Evolutionary conservation across 2,888 invertebrate species (phyloP), one percentile per base, ranked within the genome.

Genomic region (Julus scanicus): DNA sequence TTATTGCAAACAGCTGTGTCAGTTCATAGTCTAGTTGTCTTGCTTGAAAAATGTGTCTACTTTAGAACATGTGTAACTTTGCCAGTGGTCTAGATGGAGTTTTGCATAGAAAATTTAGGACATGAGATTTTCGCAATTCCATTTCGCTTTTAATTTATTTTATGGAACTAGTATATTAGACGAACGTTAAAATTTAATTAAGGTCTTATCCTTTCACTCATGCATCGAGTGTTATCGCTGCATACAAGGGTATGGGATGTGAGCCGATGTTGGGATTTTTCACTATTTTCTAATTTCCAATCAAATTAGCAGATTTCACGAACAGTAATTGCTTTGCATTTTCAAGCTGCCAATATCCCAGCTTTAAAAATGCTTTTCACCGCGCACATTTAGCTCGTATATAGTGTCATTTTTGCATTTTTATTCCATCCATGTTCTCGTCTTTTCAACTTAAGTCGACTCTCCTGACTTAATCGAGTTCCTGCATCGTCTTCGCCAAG

Each of bases 351-450:
- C 80, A 80, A 53, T 53, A 80, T 37, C 80, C 37, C 11, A 29
- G 80, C 80, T 80, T 80, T 80, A 80, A 80, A 80, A 80, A 80
- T 80, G 80, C 37, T 80, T 80, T 80, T 80, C 80, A 80, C 80
- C 11, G 15, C 5, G 29, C 11, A 15, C 17, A 15, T 3, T 53
- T 20, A 20, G 37, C 3, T 29, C 3, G 80, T 13, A 37, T 15
- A 3, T 37, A 13, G 37, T 13, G 37, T 0, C 13, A 37, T 15
- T 29, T 37, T 80, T 39, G 37, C 80, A 80, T 80, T 80, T 29
- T 29, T 29, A 80, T 80, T 80, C 80, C 80, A 29, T 39, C 80
- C 80, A 13, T 80, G 80, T 80, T 39, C 80, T 80, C 80, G 80
- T 80, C 80, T 80, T 80, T 39, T 80, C 80, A 37, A 80, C 80